These are phyloP conservation scores for Cephus nigrinus DNA, from an alignment of 2,888 invertebrate species.

Conservation along the genomic window DNA sequence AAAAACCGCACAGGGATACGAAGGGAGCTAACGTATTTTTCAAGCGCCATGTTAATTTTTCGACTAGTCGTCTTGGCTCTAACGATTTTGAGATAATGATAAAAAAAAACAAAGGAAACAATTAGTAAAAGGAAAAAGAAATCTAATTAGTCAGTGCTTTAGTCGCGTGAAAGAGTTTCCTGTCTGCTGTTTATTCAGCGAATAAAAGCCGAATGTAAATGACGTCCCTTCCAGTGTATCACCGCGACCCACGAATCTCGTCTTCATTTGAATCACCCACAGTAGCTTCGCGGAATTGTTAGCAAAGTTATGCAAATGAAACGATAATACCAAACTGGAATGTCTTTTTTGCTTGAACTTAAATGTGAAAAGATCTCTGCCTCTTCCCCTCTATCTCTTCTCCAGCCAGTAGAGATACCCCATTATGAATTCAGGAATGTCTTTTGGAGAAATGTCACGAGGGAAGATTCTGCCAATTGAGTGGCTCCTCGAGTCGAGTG, in stretches of 20 bases:
- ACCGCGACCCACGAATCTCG: not conserved
- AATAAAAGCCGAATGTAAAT: not conserved
- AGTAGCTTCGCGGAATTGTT: not conserved
- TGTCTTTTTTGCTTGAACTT: not conserved
- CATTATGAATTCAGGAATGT: not conserved
- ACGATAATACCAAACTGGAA: not conserved
- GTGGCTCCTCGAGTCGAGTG: not conserved
- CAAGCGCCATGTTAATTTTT: too few relatives aligned
- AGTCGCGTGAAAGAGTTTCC: not conserved
- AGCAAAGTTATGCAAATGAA: not conserved
- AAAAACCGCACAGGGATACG: too few relatives aligned
- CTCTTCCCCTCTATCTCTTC: not conserved
- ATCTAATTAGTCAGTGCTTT: not conserved
- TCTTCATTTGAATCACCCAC: not conserved
- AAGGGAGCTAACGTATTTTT: too few relatives aligned
- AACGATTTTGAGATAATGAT: too few relatives aligned
- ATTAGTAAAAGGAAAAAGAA: not conserved
- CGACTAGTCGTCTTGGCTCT: too few relatives aligned
- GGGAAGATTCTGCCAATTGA: not conserved
- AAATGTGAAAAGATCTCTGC: not conserved
- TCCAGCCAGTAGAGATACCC: not conserved
- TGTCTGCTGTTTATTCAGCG: not conserved
- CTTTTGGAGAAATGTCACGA: not conserved
- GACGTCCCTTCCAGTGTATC: not conserved
- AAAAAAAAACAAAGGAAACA: not conserved